Percentiles rank a stretch among this genome's conserved stretches.
These are phyloP conservation scores for Progne subis DNA, from an alignment of 2,113 vertebrate genomes.

Conservation along the genomic window DNA sequence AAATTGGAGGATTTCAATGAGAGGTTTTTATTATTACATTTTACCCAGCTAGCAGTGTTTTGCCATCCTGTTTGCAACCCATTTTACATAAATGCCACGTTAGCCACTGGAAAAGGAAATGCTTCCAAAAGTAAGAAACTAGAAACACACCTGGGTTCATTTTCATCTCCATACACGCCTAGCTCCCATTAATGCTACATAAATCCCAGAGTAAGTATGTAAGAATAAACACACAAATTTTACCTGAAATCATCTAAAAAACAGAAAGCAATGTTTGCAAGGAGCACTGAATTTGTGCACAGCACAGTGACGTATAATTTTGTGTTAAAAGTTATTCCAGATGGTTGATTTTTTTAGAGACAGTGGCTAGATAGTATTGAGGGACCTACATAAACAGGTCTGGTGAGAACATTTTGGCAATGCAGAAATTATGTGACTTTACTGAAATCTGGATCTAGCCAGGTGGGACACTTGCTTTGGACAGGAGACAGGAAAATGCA, in stretches of 20 bases:
- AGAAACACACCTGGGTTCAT: constrained; percentile 15
- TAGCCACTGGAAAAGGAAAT: not conserved
- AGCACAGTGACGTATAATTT: not conserved
- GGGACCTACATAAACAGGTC: not conserved
- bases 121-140: not conserved
- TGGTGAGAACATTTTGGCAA: not conserved
- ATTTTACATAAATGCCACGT: not conserved
- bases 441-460: not conserved
- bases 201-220: not conserved
- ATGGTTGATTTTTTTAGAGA: not conserved
- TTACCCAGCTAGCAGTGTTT: not conserved
- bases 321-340: not conserved
- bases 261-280: not conserved
- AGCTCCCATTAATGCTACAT: not conserved
- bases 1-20: not conserved
- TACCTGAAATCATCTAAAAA: not conserved
- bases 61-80: not conserved
- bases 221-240: constrained; percentile 19
- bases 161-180: not conserved
- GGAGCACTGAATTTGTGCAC: not conserved
- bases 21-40: not conserved
- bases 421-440: not conserved
- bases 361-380: not conserved
- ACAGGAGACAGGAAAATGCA: not conserved
- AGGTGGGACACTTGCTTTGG: not conserved